These are phyloP conservation scores for Drosophila mauritiana DNA, from an alignment of 1,140 invertebrate genomes.

Conservation along the genomic window DNA sequence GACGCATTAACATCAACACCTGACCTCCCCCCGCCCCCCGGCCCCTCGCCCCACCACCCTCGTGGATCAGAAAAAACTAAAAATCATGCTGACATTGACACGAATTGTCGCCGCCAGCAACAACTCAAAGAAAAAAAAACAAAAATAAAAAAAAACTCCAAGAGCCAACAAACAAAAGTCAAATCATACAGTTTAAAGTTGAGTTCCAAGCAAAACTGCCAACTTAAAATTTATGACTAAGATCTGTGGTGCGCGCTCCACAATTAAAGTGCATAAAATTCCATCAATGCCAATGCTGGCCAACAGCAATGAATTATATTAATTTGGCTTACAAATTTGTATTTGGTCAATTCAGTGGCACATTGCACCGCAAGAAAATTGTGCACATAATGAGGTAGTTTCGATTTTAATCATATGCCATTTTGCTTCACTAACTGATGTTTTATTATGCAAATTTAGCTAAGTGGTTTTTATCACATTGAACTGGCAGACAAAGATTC, in stretches of 20 bases:
- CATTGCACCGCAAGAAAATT: not conserved
- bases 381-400: not conserved
- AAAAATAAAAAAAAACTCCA: conserved; percentile 22
- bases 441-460: too few relatives aligned
- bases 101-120: conserved; percentile 70
- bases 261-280: conserved; percentile 60
- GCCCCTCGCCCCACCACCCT: not conserved
- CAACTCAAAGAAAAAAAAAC: conserved; percentile 5
- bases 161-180: conserved; percentile 38
- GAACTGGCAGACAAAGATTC: too few relatives aligned
- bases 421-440: too few relatives aligned
- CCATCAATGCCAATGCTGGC: conserved; percentile 60
- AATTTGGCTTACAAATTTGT: conserved; percentile 9
- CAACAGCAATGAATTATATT: conserved; percentile 37
- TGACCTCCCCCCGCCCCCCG: not conserved
- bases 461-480: too few relatives aligned
- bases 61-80: conserved; percentile 45
- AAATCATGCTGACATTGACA: conserved; percentile 80
- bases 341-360: conserved; percentile 1
- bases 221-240: conserved; percentile 25
- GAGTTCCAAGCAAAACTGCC: conserved; percentile 45
- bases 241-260: conserved; percentile 1
- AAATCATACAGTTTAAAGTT: conserved; percentile 69
- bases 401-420: not conserved
- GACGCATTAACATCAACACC: conserved; percentile 46